Percentiles rank a stretch among this genome's conserved stretches.
These are phyloP conservation scores for Phataginus tricuspis DNA, from an alignment of 2,797 vertebrate genomes.

Conservation along the genomic window DNA sequence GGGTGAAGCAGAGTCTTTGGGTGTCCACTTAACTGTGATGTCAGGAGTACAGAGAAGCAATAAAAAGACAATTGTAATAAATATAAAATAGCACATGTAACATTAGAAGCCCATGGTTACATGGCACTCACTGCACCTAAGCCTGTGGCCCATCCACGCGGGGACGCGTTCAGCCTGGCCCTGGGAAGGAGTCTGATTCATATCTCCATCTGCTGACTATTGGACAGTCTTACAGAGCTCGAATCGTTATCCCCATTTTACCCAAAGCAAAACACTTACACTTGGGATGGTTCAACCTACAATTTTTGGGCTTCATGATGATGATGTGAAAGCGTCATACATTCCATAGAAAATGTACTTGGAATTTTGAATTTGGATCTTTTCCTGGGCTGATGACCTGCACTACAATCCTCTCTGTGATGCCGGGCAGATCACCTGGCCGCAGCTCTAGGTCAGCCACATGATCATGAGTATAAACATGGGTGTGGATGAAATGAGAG, in stretches of 20 bases:
- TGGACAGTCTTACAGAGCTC: neutral
- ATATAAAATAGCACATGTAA: neutral
- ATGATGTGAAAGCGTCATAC: neutral
- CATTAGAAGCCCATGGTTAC: neutral
- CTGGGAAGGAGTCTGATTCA: neutral
- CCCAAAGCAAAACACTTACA: neutral
- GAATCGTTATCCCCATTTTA: neutral
- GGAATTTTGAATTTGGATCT: neutral
- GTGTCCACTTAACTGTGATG: neutral
- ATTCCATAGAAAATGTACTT: neutral
- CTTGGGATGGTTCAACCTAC: neutral
- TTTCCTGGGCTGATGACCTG: neutral
- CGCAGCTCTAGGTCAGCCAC: neutral
- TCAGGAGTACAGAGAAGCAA: neutral
- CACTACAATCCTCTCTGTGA: neutral
- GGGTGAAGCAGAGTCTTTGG: neutral
- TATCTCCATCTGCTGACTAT: no score
- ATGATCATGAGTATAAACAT: neutral
- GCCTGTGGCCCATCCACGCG: rapidly evolving
- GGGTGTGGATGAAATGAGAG: no score
- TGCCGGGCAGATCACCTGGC: neutral
- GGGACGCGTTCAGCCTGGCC: rapidly evolving
- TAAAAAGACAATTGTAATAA: neutral
- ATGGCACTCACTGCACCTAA: rapidly evolving
- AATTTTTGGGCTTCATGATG: neutral